Base-by-base conservation (phyloP, 2,888 invertebrate genomes). In the Calameuta filiformis region DNA sequence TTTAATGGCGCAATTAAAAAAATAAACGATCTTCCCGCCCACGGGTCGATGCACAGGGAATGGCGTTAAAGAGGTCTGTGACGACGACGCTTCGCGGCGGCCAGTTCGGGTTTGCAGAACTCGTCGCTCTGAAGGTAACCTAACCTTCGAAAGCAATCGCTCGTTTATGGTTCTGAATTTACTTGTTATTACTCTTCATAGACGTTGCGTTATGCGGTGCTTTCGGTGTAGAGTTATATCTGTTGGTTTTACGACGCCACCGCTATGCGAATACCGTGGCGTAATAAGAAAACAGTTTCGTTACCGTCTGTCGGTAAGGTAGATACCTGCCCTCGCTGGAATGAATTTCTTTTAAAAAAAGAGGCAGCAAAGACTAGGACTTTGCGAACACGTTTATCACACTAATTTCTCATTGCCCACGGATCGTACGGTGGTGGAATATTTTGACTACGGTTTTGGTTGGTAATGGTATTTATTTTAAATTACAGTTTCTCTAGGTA, bases 121-220 rank as follows among this genome's bases (percentile, higher is more conserved):
- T 98, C 93, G 97, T 98, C 92, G 98, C 98, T 92, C 97, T 98
- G 89, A 98, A 98, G 98, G 98, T 98, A 96, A 93, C 88, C 87
- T 85, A 85, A 83, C 83, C 84, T 83, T 84, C 82, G 79, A 81
- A 79, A 81, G 81, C 81, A 73, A 75, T 73, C 77, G 75, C 78
- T 78, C 76, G 79, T 77, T 77, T 69, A 37, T 77, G 35, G 73
- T 75, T 78, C 75, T 75, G 69, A 40, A 73, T 73, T 40, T 40
- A 40, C 75, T 71, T 37, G 35, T 69, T 73, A 40, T 73, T 79
- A 77, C 73, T 81, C 80, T 76, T 80, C 35, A 80, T 89, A 87
- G 87, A 86, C 86, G 85, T 88, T 90, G 88, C 87, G 86, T 88
- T 85, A 83, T 88, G 85, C 89, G 89, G 87, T 90, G 90, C 90